phyloP scores from a whole-genome alignment of 2,888 invertebrate species.

The Cryptocephalus primarius region DNA sequence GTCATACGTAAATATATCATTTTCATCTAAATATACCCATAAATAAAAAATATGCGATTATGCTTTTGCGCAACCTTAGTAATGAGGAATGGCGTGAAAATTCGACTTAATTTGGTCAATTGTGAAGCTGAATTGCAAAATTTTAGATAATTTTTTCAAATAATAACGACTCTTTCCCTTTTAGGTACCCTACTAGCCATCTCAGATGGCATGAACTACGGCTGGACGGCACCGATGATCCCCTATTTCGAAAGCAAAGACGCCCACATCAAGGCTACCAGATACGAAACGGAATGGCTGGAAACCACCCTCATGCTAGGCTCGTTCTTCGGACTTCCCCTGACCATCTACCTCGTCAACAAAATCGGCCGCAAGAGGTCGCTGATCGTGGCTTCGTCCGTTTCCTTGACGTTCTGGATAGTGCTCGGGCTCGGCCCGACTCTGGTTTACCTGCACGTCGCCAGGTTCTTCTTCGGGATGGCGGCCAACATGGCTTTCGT shows the following conservation, averaged over 20 bases:
- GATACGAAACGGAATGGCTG: conserved; percentile 22
- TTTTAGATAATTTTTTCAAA: too few relatives aligned
- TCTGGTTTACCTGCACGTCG: conserved; percentile 23
- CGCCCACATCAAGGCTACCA: conserved; percentile 27
- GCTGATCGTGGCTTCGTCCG: conserved; percentile 26
- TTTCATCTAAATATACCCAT: too few relatives aligned
- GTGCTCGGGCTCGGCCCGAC: conserved; percentile 23
- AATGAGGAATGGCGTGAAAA: too few relatives aligned
- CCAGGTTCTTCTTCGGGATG: conserved; percentile 22
- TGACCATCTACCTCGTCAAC: conserved; percentile 27
- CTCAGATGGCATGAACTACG: conserved; percentile 36
- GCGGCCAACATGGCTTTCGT: conserved; percentile 27
- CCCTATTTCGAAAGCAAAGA: conserved; percentile 27
- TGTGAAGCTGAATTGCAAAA: too few relatives aligned
- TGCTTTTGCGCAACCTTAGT: too few relatives aligned
- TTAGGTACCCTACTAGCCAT: conserved; percentile 28
- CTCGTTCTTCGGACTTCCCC: conserved; percentile 24
- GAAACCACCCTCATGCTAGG: conserved; percentile 23
- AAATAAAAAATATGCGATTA: too few relatives aligned
- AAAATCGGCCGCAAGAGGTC: conserved; percentile 28
- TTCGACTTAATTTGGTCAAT: too few relatives aligned
- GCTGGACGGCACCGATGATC: conserved; percentile 33
- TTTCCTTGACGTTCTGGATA: conserved; percentile 30
- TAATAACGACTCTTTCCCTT: neutral
- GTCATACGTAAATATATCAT: too few relatives aligned